Evolutionary conservation across 2,888 invertebrate genomes (phyloP).

Genomic region (Phyllotreta cruciferae): DNA sequence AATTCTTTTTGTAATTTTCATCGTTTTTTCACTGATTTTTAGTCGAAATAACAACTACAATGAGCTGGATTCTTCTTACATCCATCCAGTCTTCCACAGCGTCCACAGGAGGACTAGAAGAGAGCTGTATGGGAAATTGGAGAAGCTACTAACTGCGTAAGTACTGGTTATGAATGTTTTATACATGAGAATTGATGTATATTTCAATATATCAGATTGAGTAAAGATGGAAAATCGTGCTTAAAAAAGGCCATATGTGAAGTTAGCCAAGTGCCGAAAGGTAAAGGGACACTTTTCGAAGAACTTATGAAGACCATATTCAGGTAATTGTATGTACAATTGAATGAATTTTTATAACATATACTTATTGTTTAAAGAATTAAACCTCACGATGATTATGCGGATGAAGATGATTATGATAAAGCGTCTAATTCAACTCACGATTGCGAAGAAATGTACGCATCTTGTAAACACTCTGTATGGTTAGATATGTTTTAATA

Average conservation of each 20-base stretch:
- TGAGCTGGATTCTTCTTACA: constrained; percentile 16
- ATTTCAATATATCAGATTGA: constrained; percentile 49
- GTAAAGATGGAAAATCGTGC: constrained; percentile 66
- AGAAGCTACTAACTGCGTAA: constrained; percentile 69
- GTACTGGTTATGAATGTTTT: constrained; percentile 50
- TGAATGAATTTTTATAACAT: not conserved
- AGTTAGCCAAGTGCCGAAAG: constrained; percentile 63
- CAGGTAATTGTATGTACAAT: too few relatives aligned
- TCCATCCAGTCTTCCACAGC: constrained; percentile 47
- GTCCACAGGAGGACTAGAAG: constrained; percentile 69
- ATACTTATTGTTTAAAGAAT: constrained; percentile 57
- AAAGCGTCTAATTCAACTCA: constrained; percentile 56
- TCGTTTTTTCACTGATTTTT: not conserved
- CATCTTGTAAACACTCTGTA: constrained; percentile 56
- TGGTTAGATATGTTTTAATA: constrained; percentile 44
- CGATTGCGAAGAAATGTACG: constrained; percentile 61
- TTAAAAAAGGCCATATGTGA: constrained; percentile 72
- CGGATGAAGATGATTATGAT: constrained; percentile 59
- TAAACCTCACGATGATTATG: constrained; percentile 57
- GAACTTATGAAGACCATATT: constrained; percentile 72
- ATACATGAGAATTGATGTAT: not conserved
- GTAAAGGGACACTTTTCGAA: constrained; percentile 67
- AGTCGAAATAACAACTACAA: not conserved
- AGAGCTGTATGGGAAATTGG: constrained; percentile 69
- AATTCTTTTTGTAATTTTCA: constrained; percentile 9